Base-by-base conservation (phyloP, 2,888 invertebrate genomes). In the Alentia gelatinosa region DNA sequence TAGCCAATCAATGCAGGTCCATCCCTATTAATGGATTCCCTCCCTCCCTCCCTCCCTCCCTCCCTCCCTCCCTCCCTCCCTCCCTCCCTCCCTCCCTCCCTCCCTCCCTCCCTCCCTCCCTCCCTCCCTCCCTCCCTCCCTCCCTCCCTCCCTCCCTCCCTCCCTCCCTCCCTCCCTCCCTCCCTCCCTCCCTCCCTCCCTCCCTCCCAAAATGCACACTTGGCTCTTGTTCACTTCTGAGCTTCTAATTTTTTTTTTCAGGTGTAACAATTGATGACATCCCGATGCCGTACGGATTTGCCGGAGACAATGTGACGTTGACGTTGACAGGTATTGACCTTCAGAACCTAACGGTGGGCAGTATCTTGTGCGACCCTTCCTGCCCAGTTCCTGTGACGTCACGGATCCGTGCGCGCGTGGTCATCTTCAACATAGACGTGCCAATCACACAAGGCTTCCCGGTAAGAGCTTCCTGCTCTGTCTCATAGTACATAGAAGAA, bases 371-470 rank as follows among this genome's bases (percentile, higher is more conserved):
- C 96, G 98, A 98, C 96, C 97, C 97, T 0, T 96, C 97, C 39
- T 97, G 97, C 93, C 98, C 98, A 12, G 97, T 98, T n/a, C 98
- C 98, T 35, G 97, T 98, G 1, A 97, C 98, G 0, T 97, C 97
- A 7, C 97, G 97, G 93, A 98, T 99, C 95, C 97, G 98, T 96
- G 99, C 98, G 4, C 97, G 99, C 94, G 93, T 96, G 83, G 97
- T 99, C 92, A 97, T 99, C n/a, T 99, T 99, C 95, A 98, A 98
- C 94, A 97, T 99, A 0, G 97, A 97, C 93, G 97, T 98, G 56
- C 99, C 99, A 0, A 98, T 99, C 23, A 99, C 98, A 0, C 98
- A 97, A 96, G 99, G 99, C 12, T 98, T 97, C 95, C 98, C 98
- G 30, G 98, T 98, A 94, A 96, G 96, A 89, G 93, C 23, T 1